phyloP scores from a whole-genome alignment of 2,888 invertebrate species.

The Drosophila testacea region DNA sequence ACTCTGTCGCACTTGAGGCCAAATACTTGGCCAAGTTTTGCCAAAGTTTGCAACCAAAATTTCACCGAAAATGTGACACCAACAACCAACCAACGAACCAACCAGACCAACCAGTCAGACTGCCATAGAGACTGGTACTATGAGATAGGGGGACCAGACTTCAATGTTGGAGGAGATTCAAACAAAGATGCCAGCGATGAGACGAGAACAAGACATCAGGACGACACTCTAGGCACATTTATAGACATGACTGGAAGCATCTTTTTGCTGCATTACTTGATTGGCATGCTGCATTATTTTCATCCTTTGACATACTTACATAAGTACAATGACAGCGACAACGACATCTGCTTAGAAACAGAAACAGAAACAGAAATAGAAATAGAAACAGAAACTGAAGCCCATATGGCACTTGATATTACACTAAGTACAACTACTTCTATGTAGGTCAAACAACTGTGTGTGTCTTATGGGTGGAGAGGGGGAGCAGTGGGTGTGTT shows the following conservation, averaged over 20 bases:
- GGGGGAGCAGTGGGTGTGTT: not conserved
- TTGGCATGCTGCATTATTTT: constrained; percentile 75
- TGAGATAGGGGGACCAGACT: constrained; percentile 6
- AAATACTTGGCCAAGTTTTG: constrained; percentile 79
- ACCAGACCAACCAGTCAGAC: constrained; percentile 66
- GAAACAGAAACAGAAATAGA: not conserved
- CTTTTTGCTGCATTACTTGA: constrained; percentile 68
- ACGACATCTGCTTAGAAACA: constrained; percentile 13
- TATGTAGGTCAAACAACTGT: constrained; percentile 61
- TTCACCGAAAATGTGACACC: constrained; percentile 80
- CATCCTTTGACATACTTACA: constrained; percentile 38
- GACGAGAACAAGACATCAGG: not conserved
- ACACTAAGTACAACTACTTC: constrained; percentile 27
- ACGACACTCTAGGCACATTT: constrained; percentile 13
- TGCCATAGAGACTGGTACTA: constrained; percentile 8
- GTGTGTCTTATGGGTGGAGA: not conserved
- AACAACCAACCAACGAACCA: constrained; percentile 77
- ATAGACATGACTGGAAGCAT: constrained; percentile 26
- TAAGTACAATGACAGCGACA: constrained; percentile 19
- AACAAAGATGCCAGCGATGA: not conserved
- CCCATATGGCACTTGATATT: constrained; percentile 48
- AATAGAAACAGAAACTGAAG: constrained; percentile 9
- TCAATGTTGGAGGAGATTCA: not conserved
- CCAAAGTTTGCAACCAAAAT: constrained; percentile 82
- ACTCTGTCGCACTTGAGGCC: constrained; percentile 70